Evolutionary conservation across 1,140 invertebrate species (phyloP), one percentile per base, ranked within the genome.

Genomic region (Solen grandis): DNA sequence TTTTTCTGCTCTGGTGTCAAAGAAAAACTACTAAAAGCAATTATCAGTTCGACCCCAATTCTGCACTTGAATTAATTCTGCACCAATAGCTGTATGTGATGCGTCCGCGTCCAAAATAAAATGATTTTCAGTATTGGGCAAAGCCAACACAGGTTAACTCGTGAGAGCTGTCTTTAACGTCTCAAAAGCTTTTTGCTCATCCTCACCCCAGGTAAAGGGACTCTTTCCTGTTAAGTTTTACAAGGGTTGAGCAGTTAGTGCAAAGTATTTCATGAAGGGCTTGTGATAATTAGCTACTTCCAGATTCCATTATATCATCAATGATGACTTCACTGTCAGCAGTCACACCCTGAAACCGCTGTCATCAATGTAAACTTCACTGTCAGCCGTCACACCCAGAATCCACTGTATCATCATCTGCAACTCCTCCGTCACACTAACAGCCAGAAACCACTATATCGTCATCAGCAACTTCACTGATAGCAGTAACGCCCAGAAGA

Each of bases 101-200:
- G 70, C 55, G 19, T 57, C 52, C 22, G 69, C 60, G 31, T 74
- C 70, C 29, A 46, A 19, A 5, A 62, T 35, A 62, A 62, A 74
- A 19, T 54, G n/a, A 33, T 60, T 10, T 38, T 19, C n/a, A 3
- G 14, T 36, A 2, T 35, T 60, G 16, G 70, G 54, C 1, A 74
- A 36, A 1, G 1, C 55, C 1, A 72, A 31, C 0, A 54, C n/a
- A 22, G 57, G 70, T 10, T 22, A n/a, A 1, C 1, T 35, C 14
- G 55, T 60, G 13, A 60, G 25, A 13, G 19, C n/a, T n/a, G n/a
- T n/a, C 57, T 22, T 60, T 22, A 60, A 29, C 3, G 22, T 4
- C 13, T 60, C 5, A 1, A 77, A 65, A 25, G 62, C 60, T 27
- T 5, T 14, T 25, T 77, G 31, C 35, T 59, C 62, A 0, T 41